Conservation (phyloP, 2,797 vertebrate species). For the Momotus momota region DNA sequence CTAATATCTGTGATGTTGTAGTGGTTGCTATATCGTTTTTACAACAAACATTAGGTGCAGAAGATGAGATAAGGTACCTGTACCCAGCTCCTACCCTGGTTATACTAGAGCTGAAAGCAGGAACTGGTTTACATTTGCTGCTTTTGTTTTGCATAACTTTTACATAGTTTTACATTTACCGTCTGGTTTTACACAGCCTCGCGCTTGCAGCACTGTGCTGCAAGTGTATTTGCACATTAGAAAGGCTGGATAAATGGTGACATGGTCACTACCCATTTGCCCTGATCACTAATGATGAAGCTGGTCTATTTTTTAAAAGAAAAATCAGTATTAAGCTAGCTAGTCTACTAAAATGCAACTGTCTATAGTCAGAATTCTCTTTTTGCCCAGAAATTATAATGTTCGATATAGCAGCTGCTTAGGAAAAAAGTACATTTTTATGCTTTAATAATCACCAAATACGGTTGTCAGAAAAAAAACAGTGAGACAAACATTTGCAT, state of each 20-base stretch:
- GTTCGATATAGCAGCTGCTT: neutral
- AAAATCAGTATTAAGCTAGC: neutral
- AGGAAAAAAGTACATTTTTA: neutral
- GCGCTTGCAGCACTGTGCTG: neutral
- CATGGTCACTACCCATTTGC: neutral
- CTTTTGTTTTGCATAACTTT: neutral
- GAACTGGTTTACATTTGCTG: neutral
- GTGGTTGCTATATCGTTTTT: neutral
- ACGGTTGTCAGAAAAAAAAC: neutral
- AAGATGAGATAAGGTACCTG: neutral
- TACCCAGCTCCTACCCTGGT: neutral
- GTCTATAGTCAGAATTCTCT: neutral
- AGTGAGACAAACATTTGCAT: neutral
- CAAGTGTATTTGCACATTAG: neutral
- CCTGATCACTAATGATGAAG: neutral
- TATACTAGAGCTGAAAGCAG: neutral
- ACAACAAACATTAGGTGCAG: neutral
- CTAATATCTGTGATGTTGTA: neutral
- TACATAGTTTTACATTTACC: neutral
- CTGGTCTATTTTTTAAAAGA: neutral
- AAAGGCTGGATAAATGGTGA: neutral
- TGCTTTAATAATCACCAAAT: neutral
- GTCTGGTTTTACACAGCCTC: neutral
- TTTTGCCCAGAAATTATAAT: neutral
- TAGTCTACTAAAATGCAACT: neutral